A percentile compares a stretch with the other conserved stretches of the same genome.
phyloP scores from a whole-genome alignment of 1,140 invertebrate genomes.

The Orussus abietinus region DNA sequence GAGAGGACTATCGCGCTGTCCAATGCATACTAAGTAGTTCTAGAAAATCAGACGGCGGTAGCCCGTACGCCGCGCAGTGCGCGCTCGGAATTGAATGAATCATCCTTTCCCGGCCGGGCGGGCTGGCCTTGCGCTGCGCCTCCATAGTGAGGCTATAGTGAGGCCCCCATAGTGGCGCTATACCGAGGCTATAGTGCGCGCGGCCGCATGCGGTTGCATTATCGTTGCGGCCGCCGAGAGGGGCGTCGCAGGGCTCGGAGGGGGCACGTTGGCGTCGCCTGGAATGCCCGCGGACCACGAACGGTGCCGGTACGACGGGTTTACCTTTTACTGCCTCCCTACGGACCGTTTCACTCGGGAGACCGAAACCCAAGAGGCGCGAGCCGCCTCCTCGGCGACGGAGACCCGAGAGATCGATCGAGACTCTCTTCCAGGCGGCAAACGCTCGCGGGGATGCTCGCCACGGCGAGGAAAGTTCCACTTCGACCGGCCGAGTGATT shows the following conservation, averaged over 20 bases:
- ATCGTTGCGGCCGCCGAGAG: slow-evolving; percentile 23
- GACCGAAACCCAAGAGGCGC: no score
- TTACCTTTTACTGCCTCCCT: slow-evolving; percentile 46
- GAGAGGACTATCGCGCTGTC: slow-evolving; percentile 18
- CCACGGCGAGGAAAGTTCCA: no score
- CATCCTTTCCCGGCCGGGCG: slow-evolving; percentile 12
- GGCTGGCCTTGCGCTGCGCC: slow-evolving; percentile 14
- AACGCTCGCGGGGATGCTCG: no score
- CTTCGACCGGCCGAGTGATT: no score
- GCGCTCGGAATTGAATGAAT: slow-evolving; percentile 27
- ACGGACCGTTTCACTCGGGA: slow-evolving; percentile 41
- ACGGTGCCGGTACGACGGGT: slow-evolving; percentile 43
- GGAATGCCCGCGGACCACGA: slow-evolving; percentile 45
- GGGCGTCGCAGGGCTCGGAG: slow-evolving; percentile 17
- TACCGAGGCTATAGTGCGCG: slow-evolving; percentile 23
- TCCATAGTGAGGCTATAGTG: neutral
- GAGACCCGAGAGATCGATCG: no score
- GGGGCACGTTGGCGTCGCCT: slow-evolving; percentile 43
- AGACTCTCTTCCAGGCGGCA: no score
- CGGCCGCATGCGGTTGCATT: slow-evolving; percentile 33
- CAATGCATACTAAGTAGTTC: slow-evolving; percentile 31
- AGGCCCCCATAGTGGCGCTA: slow-evolving; percentile 5
- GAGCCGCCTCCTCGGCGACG: no score
- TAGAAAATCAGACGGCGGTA: slow-evolving; percentile 28
- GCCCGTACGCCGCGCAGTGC: slow-evolving; percentile 12